Evolutionary conservation across 1,140 invertebrate species (phyloP).

Genomic region (Nephotettix cincticeps): DNA sequence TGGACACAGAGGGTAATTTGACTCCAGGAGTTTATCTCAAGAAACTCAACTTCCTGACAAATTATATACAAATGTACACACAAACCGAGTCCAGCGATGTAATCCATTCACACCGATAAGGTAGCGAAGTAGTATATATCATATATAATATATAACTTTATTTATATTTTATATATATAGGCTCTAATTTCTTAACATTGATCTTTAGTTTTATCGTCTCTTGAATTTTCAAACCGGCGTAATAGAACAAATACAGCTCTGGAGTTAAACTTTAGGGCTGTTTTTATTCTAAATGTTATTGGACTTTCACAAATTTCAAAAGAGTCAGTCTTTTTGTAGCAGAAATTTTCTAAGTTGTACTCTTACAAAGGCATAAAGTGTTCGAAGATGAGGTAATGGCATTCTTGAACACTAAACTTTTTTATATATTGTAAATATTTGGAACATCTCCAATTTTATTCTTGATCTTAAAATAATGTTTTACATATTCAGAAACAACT

Average conservation of each 20-base stretch:
- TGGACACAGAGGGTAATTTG: neutral
- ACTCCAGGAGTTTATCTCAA: neutral
- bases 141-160: conserved; percentile 17
- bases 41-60: neutral
- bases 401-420: no score
- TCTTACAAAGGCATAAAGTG: no score
- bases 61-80: conserved; percentile 14
- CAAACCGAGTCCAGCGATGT: neutral
- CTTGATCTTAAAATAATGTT: no score
- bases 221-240: neutral
- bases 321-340: neutral
- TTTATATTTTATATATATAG: conserved; percentile 9
- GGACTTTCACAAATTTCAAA: conserved; percentile 6
- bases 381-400: no score
- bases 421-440: no score
- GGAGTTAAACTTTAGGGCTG: neutral
- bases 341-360: neutral
- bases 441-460: no score
- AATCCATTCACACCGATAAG: conserved; percentile 10
- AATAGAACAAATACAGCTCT: neutral
- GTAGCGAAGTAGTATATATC: conserved; percentile 14
- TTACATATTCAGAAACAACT: no score
- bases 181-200: conserved; percentile 12
- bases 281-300: neutral
- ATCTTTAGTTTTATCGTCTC: conserved; percentile 2